Percentiles rank a stretch among this genome's conserved stretches.
phyloP scores from a whole-genome alignment of 2,888 invertebrate genomes.

The Gerris lacustris region DNA sequence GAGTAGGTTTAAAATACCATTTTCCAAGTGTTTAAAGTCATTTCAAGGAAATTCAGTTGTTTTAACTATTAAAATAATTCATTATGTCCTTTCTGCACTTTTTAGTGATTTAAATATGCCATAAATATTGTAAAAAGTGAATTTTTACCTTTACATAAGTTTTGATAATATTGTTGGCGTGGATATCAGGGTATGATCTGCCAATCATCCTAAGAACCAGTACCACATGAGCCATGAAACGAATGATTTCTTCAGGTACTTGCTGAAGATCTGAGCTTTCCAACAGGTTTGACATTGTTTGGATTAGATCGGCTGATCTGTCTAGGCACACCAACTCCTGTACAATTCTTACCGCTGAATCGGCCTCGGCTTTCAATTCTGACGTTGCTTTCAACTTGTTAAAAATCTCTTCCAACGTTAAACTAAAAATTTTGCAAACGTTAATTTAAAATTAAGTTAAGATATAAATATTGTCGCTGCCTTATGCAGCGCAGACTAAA shows the following conservation, averaged over 20 bases:
- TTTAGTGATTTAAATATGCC: no score
- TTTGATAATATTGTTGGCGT: constrained; percentile 63
- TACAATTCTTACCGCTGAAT: constrained; percentile 57
- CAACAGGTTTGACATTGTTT: not conserved
- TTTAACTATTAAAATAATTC: no score
- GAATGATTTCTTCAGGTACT: constrained; percentile 35
- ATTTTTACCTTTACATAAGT: constrained; percentile 43
- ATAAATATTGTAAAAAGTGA: no score
- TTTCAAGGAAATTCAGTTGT: no score
- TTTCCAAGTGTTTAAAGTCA: no score
- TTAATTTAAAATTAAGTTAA: no score
- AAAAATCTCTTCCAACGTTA: constrained; percentile 56
- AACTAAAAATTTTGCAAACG: constrained; percentile 38
- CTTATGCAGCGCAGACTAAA: no score
- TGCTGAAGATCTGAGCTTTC: constrained; percentile 37
- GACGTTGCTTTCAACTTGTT: constrained; percentile 50
- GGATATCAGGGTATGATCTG: constrained; percentile 52
- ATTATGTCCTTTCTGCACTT: no score
- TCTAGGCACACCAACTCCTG: constrained; percentile 78
- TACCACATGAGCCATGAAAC: constrained; percentile 76
- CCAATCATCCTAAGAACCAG: constrained; percentile 71
- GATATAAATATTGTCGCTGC: no score
- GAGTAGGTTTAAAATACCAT: no score
- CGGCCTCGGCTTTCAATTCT: constrained; percentile 45
- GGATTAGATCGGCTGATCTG: constrained; percentile 44